A percentile compares a stretch with the other conserved stretches of the same genome.
phyloP scores from a whole-genome alignment of 2,797 vertebrate genomes.

The Megaceryle alcyon region DNA sequence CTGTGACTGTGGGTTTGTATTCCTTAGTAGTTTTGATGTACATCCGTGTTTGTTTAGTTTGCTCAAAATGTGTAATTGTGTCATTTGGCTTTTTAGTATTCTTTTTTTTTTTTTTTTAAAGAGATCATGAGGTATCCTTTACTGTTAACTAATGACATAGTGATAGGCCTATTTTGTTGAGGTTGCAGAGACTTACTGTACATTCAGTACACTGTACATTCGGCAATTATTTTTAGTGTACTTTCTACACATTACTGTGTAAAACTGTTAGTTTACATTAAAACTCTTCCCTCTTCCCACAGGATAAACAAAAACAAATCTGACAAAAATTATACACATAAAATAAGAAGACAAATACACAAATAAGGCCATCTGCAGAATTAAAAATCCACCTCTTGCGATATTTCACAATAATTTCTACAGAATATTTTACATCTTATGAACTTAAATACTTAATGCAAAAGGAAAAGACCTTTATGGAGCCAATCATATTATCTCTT shows the following conservation, averaged over 20 bases:
- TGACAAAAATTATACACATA: constrained; percentile 90
- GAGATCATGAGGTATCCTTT: constrained; percentile 88
- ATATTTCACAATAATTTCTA: constrained; percentile 94
- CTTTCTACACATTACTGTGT: constrained; percentile 83
- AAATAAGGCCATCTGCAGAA: constrained; percentile 91
- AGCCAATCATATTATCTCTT: constrained; percentile 91
- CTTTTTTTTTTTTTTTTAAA: constrained; percentile 38
- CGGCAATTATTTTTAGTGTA: constrained; percentile 83
- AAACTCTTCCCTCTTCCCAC: constrained; percentile 80
- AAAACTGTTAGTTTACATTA: constrained; percentile 86
- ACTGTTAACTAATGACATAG: constrained; percentile 78
- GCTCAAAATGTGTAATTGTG: constrained; percentile 72
- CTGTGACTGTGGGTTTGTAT: constrained; percentile 62
- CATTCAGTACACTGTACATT: constrained; percentile 90
- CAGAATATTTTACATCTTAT: constrained; percentile 97
- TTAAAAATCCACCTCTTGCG: constrained; percentile 88
- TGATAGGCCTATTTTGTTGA: constrained; percentile 78
- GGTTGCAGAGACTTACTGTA: constrained; percentile 86
- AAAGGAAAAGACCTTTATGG: constrained; percentile 77
- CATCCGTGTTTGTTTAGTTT: constrained; percentile 37
- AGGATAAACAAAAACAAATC: constrained; percentile 78
- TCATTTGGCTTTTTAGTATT: constrained; percentile 83
- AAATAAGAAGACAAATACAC: constrained; percentile 95
- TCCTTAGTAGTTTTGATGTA: constrained; percentile 38
- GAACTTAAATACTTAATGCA: constrained; percentile 89